Evolutionary conservation across 2,888 invertebrate species (phyloP).

Genomic region (Ochropleura leucogaster): DNA sequence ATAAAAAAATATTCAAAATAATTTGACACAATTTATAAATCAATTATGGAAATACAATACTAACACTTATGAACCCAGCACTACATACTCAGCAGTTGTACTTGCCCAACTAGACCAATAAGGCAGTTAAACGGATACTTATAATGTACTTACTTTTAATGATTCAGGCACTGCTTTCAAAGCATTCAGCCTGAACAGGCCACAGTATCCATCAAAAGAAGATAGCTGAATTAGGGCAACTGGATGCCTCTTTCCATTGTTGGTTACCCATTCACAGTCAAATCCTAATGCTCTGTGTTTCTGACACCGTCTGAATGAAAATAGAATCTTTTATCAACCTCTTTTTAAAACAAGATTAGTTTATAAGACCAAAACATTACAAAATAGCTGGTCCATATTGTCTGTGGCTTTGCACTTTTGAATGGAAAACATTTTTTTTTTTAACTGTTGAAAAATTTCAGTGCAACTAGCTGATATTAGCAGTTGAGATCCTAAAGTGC

Average conservation of each 20-base stretch:
- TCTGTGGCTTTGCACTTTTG: neutral
- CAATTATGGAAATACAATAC: no score
- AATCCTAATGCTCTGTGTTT: conserved; percentile 92
- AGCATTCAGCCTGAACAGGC: conserved; percentile 92
- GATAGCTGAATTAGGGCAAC: conserved; percentile 94
- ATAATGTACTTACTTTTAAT: conserved; percentile 87
- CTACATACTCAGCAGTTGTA: neutral
- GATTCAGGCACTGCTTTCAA: conserved; percentile 91
- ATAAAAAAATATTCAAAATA: no score
- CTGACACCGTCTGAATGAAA: conserved; percentile 75
- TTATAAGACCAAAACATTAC: neutral
- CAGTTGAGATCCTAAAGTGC: no score
- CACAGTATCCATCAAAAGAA: conserved; percentile 92
- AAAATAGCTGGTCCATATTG: neutral
- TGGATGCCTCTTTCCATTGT: conserved; percentile 90
- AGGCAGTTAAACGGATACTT: neutral
- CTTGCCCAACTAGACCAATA: neutral
- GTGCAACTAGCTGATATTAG: no score
- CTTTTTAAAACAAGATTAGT: neutral
- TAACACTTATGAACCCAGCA: neutral
- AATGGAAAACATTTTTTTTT: neutral
- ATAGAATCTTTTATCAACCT: neutral
- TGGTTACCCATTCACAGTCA: conserved; percentile 95
- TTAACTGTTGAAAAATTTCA: neutral
- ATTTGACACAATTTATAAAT: no score